These are phyloP conservation scores for Empidonax traillii DNA, from an alignment of 2,113 vertebrate genomes.

Conservation along the genomic window DNA sequence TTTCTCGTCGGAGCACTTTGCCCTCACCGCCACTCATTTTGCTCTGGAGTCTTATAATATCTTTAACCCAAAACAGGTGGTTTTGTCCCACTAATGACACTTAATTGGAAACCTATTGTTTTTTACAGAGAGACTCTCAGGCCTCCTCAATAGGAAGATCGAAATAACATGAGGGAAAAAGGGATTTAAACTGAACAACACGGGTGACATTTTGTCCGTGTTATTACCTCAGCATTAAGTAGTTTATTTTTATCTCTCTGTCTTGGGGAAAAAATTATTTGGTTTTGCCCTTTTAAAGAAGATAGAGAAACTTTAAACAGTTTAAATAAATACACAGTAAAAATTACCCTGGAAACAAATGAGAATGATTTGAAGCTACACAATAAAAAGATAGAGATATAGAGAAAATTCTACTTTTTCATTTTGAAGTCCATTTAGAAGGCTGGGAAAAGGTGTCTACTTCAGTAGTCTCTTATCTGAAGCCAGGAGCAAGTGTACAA, in stretches of 20 bases:
- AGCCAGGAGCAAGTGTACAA: slow-evolving; percentile 16
- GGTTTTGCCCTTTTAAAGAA: not conserved
- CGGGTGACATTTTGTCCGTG: not conserved
- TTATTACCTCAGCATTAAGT: slow-evolving; percentile 1
- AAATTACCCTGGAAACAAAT: not conserved
- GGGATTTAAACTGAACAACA: slow-evolving; percentile 2
- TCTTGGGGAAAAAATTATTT: not conserved
- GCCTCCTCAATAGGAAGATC: not conserved
- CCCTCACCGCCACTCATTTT: slow-evolving; percentile 18
- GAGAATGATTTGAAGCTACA: not conserved
- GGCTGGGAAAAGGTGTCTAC: not conserved
- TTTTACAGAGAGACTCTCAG: slow-evolving; percentile 9
- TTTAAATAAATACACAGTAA: not conserved
- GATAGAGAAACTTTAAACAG: not conserved
- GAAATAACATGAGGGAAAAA: slow-evolving; percentile 23
- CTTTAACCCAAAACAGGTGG: not conserved
- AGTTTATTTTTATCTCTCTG: not conserved
- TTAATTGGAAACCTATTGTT: slow-evolving; percentile 49
- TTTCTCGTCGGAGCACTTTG: slow-evolving; percentile 4
- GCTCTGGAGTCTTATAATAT: not conserved
- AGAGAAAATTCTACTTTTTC: not conserved
- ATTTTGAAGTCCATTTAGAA: not conserved
- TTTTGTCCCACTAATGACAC: slow-evolving; percentile 34
- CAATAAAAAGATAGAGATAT: not conserved
- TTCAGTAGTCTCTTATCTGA: not conserved